phyloP scores from a whole-genome alignment of 1,140 invertebrate genomes.

The Drosophila jambulina region DNA sequence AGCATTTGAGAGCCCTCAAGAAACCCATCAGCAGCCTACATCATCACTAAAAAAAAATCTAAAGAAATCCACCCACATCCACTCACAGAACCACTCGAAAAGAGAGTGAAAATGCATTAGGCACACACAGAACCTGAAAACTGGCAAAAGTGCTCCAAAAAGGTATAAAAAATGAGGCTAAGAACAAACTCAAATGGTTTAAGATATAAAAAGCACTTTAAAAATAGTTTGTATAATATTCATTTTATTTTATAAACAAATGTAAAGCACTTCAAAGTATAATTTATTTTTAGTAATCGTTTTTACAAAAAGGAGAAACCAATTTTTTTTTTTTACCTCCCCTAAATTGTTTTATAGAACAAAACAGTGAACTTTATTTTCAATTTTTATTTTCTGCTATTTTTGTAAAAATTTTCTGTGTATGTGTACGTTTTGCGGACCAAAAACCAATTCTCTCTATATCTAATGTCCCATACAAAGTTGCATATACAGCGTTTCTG shows the following conservation, averaged over 20 bases:
- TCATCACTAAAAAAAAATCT: slow-evolving; percentile 3
- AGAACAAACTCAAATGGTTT: background rate
- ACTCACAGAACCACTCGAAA: slow-evolving; percentile 24
- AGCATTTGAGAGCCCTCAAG: slow-evolving; percentile 6
- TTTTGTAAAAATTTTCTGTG: background rate
- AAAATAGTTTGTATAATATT: background rate
- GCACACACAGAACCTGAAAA: slow-evolving; percentile 30
- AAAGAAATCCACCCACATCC: slow-evolving; percentile 18
- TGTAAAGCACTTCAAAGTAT: background rate
- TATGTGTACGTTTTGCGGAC: background rate
- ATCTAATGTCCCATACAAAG: slow-evolving; percentile 42
- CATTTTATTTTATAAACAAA: background rate
- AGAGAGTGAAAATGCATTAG: slow-evolving; percentile 45
- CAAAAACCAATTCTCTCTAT: slow-evolving; percentile 24
- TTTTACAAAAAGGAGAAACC: background rate
- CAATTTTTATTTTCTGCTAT: slow-evolving; percentile 6
- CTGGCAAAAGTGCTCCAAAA: slow-evolving; percentile 27
- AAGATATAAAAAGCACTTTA: background rate
- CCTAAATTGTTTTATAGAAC: background rate
- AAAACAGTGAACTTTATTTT: slow-evolving; percentile 1
- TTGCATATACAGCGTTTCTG: slow-evolving; percentile 30
- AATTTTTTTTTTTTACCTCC: background rate
- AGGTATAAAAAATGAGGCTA: slow-evolving; percentile 5
- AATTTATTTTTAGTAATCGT: background rate
- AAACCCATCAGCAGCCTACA: slow-evolving; percentile 10